Conservation (phyloP, 2,888 invertebrate genomes). For the Eristalinus aeneus region DNA sequence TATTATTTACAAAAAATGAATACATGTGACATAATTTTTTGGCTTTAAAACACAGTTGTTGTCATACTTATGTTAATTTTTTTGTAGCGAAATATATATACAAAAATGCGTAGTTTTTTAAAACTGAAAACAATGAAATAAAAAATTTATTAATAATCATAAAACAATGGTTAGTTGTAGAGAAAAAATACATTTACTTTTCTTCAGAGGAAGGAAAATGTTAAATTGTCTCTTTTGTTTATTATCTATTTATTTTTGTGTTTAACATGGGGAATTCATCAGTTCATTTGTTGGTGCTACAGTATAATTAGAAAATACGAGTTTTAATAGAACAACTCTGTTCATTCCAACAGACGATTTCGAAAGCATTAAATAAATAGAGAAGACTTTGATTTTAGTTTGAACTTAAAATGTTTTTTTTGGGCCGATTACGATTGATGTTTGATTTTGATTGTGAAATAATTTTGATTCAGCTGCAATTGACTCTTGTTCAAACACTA, state of each 20-base stretch:
- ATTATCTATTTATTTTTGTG: background rate
- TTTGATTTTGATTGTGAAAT: too few species aligned
- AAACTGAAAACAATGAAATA: background rate
- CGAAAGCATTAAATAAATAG: too few species aligned
- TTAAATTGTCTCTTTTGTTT: background rate
- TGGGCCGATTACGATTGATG: too few species aligned
- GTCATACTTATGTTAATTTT: constrained; percentile 18
- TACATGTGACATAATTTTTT: background rate
- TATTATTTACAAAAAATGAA: constrained; percentile 31
- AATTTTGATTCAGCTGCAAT: too few species aligned
- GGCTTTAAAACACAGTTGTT: constrained; percentile 45
- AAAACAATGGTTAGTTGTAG: constrained; percentile 40
- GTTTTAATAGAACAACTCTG: too few species aligned
- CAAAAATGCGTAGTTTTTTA: constrained; percentile 30
- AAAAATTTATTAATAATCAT: constrained; percentile 6
- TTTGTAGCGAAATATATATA: constrained; percentile 19
- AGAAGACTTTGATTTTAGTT: too few species aligned
- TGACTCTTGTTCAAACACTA: too few species aligned
- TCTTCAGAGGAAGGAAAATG: background rate
- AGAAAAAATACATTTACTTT: constrained; percentile 2
- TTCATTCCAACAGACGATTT: too few species aligned
- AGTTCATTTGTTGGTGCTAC: background rate
- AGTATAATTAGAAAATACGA: too few species aligned
- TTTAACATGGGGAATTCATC: background rate
- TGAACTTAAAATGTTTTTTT: too few species aligned